Base-by-base conservation (phyloP, 2,888 invertebrate genomes). In the Agelastica alni region DNA sequence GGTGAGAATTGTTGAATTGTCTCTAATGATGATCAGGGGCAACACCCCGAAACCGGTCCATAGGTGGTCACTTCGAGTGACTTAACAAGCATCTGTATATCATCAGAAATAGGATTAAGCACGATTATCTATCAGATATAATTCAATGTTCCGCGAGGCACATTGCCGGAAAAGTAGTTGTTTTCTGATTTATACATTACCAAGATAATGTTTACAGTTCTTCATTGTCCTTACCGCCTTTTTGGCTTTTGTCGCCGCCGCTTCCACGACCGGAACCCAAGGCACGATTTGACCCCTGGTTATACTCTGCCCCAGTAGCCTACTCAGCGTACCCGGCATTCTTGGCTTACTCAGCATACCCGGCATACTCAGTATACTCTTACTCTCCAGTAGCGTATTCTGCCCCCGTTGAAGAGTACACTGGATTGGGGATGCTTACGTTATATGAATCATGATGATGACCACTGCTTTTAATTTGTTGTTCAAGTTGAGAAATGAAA, bases 161-260 rank as follows among this genome's bases (percentile, higher is more conserved):
- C n/a, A n/a, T n/a, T n/a, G n/a, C n/a, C n/a, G n/a, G n/a, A n/a
- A n/a, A n/a, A n/a, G n/a, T n/a, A n/a, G n/a, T n/a, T 26, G 2
- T 3, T 26, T 26, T 7, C 26, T 26, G 9, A 22, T 26, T 26
- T 26, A 0, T 2, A 26, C 3, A 6, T 26, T n/a, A n/a, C n/a
- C n/a, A n/a, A n/a, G n/a, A n/a, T n/a, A 13, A 41, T 12, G 2
- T 37, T 57, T 57, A 13, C 30, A 62, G 62, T 46, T 56, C 30
- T 44, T 62, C 26, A 54, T 60, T 41, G n/a, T n/a, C n/a, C n/a
- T n/a, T n/a, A 49, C 43, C 32, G 56, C 60, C 51, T 57, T 62
- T 51, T 53, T 62, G 46, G 61, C 63, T 14, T 53, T 56, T 31
- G 58, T 59, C 9, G 48, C 42, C 13, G 61, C 63, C 28, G 54